A percentile compares a stretch with the other conserved stretches of the same genome.
phyloP scores from a whole-genome alignment of 2,888 invertebrate genomes.

The Cylindroiulus punctatus region DNA sequence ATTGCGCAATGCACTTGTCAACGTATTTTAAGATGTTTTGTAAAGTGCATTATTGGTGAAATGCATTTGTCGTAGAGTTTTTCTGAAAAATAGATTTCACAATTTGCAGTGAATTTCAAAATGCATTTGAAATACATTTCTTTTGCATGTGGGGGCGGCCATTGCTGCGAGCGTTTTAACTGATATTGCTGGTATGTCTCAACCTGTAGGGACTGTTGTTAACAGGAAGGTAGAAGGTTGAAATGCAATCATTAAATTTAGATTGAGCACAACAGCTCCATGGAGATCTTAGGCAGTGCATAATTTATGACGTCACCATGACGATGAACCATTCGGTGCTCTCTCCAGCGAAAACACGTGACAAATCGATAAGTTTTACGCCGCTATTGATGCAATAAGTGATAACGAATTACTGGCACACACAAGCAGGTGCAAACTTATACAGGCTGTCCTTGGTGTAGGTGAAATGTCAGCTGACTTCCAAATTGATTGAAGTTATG shows the following conservation, averaged over 20 bases:
- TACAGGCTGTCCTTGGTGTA: not conserved
- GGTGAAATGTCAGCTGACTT: not conserved
- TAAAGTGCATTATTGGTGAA: too few relatives aligned
- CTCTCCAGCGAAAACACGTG: constrained; percentile 35
- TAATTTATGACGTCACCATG: constrained; percentile 49
- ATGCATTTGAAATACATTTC: too few relatives aligned
- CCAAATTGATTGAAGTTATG: not conserved
- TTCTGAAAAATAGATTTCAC: too few relatives aligned
- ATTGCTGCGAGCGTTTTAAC: not conserved
- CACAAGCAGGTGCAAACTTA: not conserved
- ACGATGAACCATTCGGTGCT: constrained; percentile 37
- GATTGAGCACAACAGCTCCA: constrained; percentile 41
- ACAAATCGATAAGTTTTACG: not conserved
- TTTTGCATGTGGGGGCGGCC: too few relatives aligned
- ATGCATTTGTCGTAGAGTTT: too few relatives aligned
- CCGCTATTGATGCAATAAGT: constrained; percentile 8
- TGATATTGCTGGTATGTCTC: not conserved
- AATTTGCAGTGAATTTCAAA: too few relatives aligned
- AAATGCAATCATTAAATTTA: constrained; percentile 30
- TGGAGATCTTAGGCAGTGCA: constrained; percentile 25
- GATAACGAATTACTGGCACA: not conserved
- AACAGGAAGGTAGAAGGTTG: not conserved
- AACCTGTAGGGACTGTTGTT: not conserved
- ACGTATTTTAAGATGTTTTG: too few relatives aligned
- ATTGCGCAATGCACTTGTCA: too few relatives aligned